Percentiles rank a stretch among this genome's conserved stretches.
Conservation (phyloP, 2,888 invertebrate species). For the Nycteola revayana region DNA sequence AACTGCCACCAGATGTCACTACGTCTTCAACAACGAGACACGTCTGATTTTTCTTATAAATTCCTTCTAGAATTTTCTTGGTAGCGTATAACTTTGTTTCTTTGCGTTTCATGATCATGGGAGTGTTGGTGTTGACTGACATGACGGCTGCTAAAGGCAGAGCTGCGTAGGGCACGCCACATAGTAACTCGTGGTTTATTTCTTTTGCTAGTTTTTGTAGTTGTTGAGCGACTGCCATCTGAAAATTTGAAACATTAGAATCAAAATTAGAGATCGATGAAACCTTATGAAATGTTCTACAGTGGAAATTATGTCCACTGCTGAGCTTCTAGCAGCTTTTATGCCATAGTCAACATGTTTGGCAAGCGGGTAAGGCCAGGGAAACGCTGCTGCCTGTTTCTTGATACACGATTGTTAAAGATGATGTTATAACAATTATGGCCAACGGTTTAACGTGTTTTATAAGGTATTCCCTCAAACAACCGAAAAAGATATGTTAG, state of each 20-base stretch:
- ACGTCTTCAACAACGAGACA: slow-evolving; percentile 98
- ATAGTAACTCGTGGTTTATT: slow-evolving; percentile 85
- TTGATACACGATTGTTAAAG: too few species aligned
- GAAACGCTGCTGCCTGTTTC: too few species aligned
- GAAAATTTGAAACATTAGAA: slow-evolving; percentile 22
- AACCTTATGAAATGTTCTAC: neutral
- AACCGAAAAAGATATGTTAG: too few species aligned
- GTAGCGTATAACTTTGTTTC: slow-evolving; percentile 98
- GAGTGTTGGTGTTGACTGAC: slow-evolving; percentile 85
- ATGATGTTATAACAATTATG: too few species aligned
- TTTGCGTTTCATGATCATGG: slow-evolving; percentile 96
- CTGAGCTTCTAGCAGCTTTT: too few species aligned
- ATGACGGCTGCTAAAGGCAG: slow-evolving; percentile 95
- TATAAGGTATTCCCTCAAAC: too few species aligned
- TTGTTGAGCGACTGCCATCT: slow-evolving; percentile 60
- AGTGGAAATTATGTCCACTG: neutral
- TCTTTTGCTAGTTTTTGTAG: slow-evolving; percentile 52
- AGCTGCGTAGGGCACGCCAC: slow-evolving; percentile 98
- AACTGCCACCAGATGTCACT: slow-evolving; percentile 94
- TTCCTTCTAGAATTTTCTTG: slow-evolving; percentile 96
- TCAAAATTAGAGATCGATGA: neutral
- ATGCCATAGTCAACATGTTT: too few species aligned
- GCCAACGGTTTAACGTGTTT: too few species aligned
- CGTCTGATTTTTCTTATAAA: slow-evolving; percentile 83
- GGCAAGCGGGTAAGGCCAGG: too few species aligned